A percentile compares a stretch with the other conserved stretches of the same genome.
Conservation (phyloP, 2,113 vertebrate genomes). For the Casuarius casuarius region DNA sequence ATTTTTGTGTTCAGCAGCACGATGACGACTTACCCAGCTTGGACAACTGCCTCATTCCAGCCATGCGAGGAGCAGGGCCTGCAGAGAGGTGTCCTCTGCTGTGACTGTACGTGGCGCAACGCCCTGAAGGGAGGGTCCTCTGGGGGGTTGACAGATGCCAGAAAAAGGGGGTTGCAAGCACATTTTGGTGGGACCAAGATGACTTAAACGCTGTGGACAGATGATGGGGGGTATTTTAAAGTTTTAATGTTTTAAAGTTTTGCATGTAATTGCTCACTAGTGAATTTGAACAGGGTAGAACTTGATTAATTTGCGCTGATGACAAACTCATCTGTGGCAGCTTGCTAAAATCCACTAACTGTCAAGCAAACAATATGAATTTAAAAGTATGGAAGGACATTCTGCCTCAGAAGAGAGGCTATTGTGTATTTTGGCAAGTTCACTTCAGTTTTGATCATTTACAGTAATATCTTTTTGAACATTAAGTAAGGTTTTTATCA, state of each 20-base stretch:
- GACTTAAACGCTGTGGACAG: too few relatives aligned
- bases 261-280: too few relatives aligned
- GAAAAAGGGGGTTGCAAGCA: not conserved
- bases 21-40: too few relatives aligned
- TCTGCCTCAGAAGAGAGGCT: not conserved
- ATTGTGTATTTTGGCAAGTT: fast-evolving
- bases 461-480: too few relatives aligned
- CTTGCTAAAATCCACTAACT: not conserved
- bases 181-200: not conserved
- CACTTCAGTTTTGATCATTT: too few relatives aligned
- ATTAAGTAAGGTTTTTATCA: not conserved
- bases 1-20: not conserved
- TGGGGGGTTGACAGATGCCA: too few relatives aligned
- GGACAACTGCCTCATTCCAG: too few relatives aligned
- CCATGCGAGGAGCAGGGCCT: too few relatives aligned
- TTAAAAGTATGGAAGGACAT: not conserved
- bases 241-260: not conserved
- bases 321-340: not conserved
- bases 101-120: not conserved
- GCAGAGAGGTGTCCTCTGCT: not conserved
- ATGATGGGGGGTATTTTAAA: not conserved
- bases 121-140: too few relatives aligned
- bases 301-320: not conserved
- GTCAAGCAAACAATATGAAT: not conserved
- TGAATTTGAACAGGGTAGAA: not conserved